These are phyloP conservation scores for Adelognathus sp. DNA, from an alignment of 2,888 invertebrate species.

Conservation along the genomic window DNA sequence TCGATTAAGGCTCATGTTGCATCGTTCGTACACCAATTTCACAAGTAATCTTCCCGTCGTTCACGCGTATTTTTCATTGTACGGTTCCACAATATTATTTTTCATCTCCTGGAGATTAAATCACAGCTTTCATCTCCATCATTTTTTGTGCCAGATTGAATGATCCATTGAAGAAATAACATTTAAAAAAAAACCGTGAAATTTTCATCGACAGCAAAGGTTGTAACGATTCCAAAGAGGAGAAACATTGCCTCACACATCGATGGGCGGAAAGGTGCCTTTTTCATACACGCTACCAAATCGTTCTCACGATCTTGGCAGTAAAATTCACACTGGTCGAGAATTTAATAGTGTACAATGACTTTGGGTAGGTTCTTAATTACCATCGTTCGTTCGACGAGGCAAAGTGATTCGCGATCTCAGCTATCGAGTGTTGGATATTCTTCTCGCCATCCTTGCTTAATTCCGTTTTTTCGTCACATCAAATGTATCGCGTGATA, in stretches of 20 bases:
- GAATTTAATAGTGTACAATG: conserved; percentile 16
- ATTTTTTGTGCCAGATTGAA: neutral
- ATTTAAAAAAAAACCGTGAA: neutral
- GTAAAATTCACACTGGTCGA: conserved; percentile 37
- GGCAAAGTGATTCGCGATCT: neutral
- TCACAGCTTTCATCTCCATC: too few relatives aligned
- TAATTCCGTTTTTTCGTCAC: neutral
- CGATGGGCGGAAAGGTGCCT: conserved; percentile 53
- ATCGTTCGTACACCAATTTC: conserved; percentile 4
- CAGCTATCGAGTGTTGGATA: neutral
- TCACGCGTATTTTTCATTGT: neutral
- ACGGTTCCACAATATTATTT: neutral
- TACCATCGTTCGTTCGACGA: conserved; percentile 16
- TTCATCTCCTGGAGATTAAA: neutral
- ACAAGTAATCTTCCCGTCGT: neutral
- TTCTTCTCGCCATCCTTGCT: neutral
- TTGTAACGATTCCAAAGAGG: conserved; percentile 32
- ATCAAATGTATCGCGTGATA: neutral
- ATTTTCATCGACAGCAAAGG: conserved; percentile 2
- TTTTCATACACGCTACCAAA: conserved; percentile 51
- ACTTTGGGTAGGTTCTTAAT: conserved; percentile 44
- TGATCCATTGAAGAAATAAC: neutral
- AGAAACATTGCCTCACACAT: conserved; percentile 46
- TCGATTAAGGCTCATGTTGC: neutral
- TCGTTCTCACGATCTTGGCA: conserved; percentile 19